Evolutionary conservation across 53 echinoderm and acorn worm species (phyloP).

Genomic region (Actinopyga echinites): DNA sequence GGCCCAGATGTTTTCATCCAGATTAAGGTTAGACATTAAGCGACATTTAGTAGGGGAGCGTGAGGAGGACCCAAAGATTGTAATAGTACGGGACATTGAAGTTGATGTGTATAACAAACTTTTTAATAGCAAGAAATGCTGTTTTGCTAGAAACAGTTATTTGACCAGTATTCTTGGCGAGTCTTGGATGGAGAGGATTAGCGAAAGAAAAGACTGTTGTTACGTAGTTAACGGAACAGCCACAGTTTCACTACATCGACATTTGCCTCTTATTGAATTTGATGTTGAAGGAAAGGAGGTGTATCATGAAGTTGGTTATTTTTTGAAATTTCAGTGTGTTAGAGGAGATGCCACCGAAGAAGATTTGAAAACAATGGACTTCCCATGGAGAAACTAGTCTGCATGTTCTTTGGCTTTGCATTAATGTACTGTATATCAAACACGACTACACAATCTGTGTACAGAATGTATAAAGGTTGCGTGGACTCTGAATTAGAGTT

Average conservation of each 20-base stretch:
- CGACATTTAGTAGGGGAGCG: neutral
- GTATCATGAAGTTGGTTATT: neutral
- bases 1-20: neutral
- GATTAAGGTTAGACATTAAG: constrained; percentile 7
- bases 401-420: no score
- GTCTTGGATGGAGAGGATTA: neutral
- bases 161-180: neutral
- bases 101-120: neutral
- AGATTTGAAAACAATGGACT: neutral
- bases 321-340: constrained; percentile 2
- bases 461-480: no score
- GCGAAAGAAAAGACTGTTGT: neutral
- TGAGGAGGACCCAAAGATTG: constrained; percentile 16
- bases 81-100: constrained; percentile 17
- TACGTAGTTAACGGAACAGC: neutral
- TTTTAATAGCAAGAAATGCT: neutral
- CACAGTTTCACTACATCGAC: neutral
- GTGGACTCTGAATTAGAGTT: no score
- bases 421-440: no score
- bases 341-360: constrained; percentile 5
- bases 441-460: no score
- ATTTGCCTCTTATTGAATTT: neutral
- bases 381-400: neutral
- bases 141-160: neutral
- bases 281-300: neutral